phyloP scores from a whole-genome alignment of 2,113 vertebrate species.

The Hylia prasina region DNA sequence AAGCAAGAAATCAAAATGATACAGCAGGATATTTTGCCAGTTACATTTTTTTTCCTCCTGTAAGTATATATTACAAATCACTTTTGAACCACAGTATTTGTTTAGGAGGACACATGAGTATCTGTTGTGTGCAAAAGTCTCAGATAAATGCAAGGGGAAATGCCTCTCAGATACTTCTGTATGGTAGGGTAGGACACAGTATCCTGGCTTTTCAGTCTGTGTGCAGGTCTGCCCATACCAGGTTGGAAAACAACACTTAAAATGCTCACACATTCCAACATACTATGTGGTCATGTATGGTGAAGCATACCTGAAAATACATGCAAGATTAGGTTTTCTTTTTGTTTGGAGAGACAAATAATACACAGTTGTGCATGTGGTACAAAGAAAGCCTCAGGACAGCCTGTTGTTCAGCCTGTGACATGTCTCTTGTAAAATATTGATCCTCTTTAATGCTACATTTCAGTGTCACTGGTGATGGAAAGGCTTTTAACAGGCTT shows the following conservation, averaged over 20 bases:
- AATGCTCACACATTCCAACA: neutral
- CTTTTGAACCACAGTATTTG: neutral
- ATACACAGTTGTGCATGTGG: neutral
- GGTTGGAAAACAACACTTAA: neutral
- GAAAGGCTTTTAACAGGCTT: constrained; percentile 21
- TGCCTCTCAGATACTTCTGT: neutral
- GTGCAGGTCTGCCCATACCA: neutral
- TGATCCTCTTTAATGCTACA: neutral
- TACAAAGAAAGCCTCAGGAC: neutral
- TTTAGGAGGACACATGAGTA: neutral
- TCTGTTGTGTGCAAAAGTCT: neutral
- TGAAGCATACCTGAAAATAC: neutral
- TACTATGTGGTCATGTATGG: neutral
- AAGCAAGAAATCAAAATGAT: neutral
- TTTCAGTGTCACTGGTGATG: neutral
- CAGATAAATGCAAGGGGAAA: neutral
- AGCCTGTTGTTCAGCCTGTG: neutral
- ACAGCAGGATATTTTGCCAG: neutral
- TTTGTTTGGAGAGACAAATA: neutral
- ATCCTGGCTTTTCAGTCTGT: neutral
- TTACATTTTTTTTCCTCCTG: neutral
- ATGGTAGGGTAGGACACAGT: neutral
- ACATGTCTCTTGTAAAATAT: neutral
- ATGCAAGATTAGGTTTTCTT: neutral
- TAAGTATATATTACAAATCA: neutral